Conservation (phyloP, 2,113 vertebrate genomes). For the Stegostoma tigrinum region DNA sequence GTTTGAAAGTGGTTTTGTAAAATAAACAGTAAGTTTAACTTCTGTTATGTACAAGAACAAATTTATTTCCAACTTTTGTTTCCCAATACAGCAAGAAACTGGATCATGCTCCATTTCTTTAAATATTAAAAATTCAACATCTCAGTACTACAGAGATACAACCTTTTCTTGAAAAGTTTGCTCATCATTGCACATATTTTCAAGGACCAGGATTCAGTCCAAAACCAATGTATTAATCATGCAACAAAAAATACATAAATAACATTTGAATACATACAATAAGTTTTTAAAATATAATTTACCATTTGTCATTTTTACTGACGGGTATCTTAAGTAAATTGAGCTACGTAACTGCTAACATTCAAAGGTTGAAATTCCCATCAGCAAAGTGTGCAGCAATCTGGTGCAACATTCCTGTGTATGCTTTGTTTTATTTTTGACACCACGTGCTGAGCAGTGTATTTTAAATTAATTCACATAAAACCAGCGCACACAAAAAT, state of each 20-base stretch:
- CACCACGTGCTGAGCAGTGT: not conserved
- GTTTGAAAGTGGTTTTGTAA: not conserved
- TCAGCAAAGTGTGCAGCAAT: conserved; percentile 27
- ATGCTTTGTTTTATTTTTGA: not conserved
- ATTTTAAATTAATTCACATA: not conserved
- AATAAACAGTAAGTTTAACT: not conserved
- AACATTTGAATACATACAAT: conserved; percentile 39
- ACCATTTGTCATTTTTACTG: conserved; percentile 15
- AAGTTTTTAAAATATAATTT: conserved; percentile 33
- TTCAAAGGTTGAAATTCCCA: not conserved
- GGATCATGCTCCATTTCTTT: conserved; percentile 39
- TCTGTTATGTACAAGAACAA: conserved; percentile 33
- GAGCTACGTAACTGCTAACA: conserved; percentile 7
- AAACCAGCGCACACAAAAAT: not conserved
- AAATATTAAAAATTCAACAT: conserved; percentile 40
- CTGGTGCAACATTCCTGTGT: conserved; percentile 15
- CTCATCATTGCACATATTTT: conserved; percentile 33
- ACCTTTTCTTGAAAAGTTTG: conserved; percentile 25
- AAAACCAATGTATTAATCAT: conserved; percentile 37
- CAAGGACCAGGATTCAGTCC: conserved; percentile 29
- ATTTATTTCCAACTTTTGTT: conserved; percentile 51
- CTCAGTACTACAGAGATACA: conserved; percentile 39
- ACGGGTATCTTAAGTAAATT: conserved; percentile 30
- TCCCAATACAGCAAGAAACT: conserved; percentile 57
- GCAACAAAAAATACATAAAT: conserved; percentile 42